phyloP scores from a whole-genome alignment of 1,140 invertebrate genomes.

The Ephestia elutella region DNA sequence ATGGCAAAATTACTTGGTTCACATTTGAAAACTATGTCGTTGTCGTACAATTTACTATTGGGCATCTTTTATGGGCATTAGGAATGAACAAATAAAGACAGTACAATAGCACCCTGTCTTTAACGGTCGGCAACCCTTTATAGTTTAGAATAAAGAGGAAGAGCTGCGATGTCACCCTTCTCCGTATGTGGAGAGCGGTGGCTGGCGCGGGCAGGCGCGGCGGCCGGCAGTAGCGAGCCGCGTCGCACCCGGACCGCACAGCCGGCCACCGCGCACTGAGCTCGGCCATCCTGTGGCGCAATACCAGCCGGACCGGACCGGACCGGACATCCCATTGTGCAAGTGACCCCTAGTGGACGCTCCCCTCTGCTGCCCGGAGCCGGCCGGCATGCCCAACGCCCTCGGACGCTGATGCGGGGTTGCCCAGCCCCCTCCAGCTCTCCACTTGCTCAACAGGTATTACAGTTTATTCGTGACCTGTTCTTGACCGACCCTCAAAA shows the following conservation, averaged over 20 bases:
- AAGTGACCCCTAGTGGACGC: constrained; percentile 57
- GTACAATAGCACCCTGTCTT: constrained; percentile 25
- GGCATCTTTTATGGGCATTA: constrained; percentile 7
- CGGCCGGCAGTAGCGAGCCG: constrained; percentile 28
- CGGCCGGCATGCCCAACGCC: constrained; percentile 53
- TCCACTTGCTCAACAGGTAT: constrained; percentile 60
- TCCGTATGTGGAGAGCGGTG: constrained; percentile 37
- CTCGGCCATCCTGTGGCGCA: constrained; percentile 33
- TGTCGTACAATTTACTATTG: neutral
- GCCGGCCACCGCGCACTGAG: constrained; percentile 47
- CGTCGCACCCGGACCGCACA: constrained; percentile 62
- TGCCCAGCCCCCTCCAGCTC: constrained; percentile 42
- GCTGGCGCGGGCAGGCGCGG: constrained; percentile 31
- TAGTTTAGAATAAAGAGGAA: constrained; percentile 47
- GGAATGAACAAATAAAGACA: constrained; percentile 18
- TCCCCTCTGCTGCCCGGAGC: constrained; percentile 47
- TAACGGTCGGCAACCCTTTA: constrained; percentile 48
- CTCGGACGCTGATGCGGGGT: constrained; percentile 52
- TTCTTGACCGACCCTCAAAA: constrained; percentile 28
- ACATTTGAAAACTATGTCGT: neutral
- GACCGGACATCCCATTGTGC: constrained; percentile 54
- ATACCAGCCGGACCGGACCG: constrained; percentile 34
- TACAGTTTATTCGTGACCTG: constrained; percentile 40
- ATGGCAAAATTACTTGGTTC: too few relatives aligned
- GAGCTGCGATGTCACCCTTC: constrained; percentile 65